Evolutionary conservation across 2,888 invertebrate species (phyloP).

Genomic region (Endotricha flammealis): DNA sequence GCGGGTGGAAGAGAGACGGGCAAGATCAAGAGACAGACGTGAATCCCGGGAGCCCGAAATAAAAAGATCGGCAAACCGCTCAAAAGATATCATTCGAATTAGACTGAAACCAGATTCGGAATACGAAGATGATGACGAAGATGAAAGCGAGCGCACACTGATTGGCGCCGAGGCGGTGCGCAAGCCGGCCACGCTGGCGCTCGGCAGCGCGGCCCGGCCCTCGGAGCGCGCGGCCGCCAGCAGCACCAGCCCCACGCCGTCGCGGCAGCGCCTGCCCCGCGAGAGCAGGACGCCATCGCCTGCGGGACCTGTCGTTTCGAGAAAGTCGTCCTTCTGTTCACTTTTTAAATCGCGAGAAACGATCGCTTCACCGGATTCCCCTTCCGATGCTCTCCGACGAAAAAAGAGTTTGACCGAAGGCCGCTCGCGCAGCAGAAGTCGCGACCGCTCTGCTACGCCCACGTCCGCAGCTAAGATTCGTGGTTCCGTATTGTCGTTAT

Average conservation of each 20-base stretch:
- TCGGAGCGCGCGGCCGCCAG: constrained; percentile 44
- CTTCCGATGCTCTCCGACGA: constrained; percentile 63
- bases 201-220: constrained; percentile 41
- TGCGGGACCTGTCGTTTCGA: constrained; percentile 79
- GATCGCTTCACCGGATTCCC: constrained; percentile 81
- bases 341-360: constrained; percentile 86
- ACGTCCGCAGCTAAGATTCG: constrained; percentile 77
- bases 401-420: constrained; percentile 65
- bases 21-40: constrained; percentile 44
- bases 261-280: constrained; percentile 31
- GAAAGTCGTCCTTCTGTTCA: constrained; percentile 90
- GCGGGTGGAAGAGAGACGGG: constrained; percentile 46
- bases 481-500: constrained; percentile 82
- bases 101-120: constrained; percentile 86
- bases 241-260: constrained; percentile 66
- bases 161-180: constrained; percentile 78
- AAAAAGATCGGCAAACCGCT: constrained; percentile 43
- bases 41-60: constrained; percentile 59
- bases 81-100: constrained; percentile 77
- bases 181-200: constrained; percentile 52
- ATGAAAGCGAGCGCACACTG: constrained; percentile 38
- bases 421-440: constrained; percentile 82
- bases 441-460: constrained; percentile 80
- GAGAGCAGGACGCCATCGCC: constrained; percentile 82
- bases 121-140: constrained; percentile 73